Percentiles rank a stretch among this genome's conserved stretches.
Conservation (phyloP, 2,888 invertebrate genomes). For the Temnothorax unifasciatus region DNA sequence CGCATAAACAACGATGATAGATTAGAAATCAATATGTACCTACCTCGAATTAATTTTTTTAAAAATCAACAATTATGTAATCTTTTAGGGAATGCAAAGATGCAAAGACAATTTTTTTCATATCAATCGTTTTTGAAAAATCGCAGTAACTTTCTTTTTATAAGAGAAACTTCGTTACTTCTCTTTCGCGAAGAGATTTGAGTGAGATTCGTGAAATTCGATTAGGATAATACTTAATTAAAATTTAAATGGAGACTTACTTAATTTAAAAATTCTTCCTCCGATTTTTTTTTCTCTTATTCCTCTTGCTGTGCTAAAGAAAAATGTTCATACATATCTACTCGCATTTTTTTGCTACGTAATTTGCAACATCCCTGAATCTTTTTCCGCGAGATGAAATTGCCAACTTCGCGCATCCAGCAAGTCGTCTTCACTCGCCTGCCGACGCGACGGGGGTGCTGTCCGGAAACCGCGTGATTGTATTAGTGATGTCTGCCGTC, state of each 20-base stretch:
- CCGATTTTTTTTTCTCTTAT: not conserved
- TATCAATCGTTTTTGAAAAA: constrained; percentile 3
- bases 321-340: constrained; percentile 5
- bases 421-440: constrained; percentile 15
- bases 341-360: constrained; percentile 22
- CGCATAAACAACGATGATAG: not conserved
- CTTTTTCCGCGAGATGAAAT: constrained; percentile 35
- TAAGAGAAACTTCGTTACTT: constrained; percentile 12
- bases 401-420: not conserved
- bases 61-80: not conserved
- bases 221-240: constrained; percentile 38
- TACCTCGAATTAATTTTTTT: not conserved
- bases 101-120: not conserved
- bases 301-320: not conserved
- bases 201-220: constrained; percentile 1
- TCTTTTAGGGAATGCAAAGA: not conserved
- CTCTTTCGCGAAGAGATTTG: constrained; percentile 8
- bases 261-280: constrained; percentile 29
- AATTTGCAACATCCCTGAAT: not conserved
- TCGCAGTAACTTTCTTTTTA: not conserved
- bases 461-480: constrained; percentile 47
- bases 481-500: constrained; percentile 58
- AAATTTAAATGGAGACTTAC: constrained; percentile 33
- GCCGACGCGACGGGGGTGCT: constrained; percentile 15
- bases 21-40: not conserved